Evolutionary conservation across 2,797 vertebrate species (phyloP), one percentile per base, ranked within the genome.

Genomic region (Aldrovandia affinis): DNA sequence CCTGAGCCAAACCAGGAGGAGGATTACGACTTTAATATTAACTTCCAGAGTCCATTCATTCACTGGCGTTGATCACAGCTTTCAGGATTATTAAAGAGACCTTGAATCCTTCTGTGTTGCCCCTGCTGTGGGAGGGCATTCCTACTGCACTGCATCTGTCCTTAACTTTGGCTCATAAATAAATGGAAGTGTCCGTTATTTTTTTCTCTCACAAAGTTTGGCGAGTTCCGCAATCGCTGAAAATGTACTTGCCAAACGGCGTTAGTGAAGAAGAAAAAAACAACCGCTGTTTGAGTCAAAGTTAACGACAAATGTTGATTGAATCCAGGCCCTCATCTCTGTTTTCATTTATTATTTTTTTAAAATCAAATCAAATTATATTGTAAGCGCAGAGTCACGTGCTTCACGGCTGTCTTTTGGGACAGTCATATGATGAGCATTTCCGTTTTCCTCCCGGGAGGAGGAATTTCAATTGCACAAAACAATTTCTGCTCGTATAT

Each of bases 401-500:
- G 20, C 18, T 39, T n/a, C 73, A n/a, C 8, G 73, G 42, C 39
- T 15, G 39, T 77, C 73, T 12, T n/a, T 25, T 14, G 73, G 8
- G 73, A 5, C 39, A 25, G 36, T 47, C 10, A 42, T 14, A 12
- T n/a, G 73, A 79, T 25, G 59, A 15, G 57, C 33, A 80, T 84
- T 55, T n/a, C 33, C 50, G 68, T 68, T 59, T 50, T 39, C n/a
- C 55, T 54, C 78, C 78, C n/a, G 65, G n/a, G n/a, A n/a, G n/a
- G 78, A 28, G 78, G 33, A 33, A 33, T 22, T 22, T 86, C 80
- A 88, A 83, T 84, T 68, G 52, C 85, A 59, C 18, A 59, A 50
- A 81, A 18, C 2, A 78, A 54, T 84, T 80, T 88, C 84, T 83
- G 73, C 55, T 59, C 28, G 84, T 39, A 15, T 30, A 28, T 81